A percentile compares a stretch with the other conserved stretches of the same genome.
Evolutionary conservation across 2,797 vertebrate genomes (phyloP).

Genomic region (Bradypodion pumilum): DNA sequence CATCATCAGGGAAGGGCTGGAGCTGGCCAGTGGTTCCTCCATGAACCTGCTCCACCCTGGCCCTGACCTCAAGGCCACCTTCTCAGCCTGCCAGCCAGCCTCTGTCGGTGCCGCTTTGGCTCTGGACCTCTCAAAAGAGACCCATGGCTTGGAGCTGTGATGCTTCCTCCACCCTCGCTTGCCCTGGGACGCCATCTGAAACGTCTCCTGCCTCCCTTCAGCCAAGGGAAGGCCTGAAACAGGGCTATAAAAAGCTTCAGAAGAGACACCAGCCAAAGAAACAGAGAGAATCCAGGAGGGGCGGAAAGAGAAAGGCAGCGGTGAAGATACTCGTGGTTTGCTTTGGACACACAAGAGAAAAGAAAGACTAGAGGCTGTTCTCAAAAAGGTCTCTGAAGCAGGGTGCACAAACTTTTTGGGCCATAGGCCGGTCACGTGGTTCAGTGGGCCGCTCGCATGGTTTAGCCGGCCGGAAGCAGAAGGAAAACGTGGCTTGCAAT

Average conservation of each 20-base stretch:
- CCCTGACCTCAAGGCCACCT: constrained; percentile 61
- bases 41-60: constrained; percentile 73
- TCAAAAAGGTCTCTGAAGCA: constrained; percentile 41
- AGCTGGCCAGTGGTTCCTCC: constrained; percentile 56
- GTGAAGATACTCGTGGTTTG: constrained; percentile 41
- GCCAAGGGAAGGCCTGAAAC: neutral
- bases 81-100: constrained; percentile 60
- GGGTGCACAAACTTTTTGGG: no score
- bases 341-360: neutral
- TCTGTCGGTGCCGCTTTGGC: constrained; percentile 29
- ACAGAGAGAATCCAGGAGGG: neutral
- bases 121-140: neutral
- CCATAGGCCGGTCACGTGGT: no score
- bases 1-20: constrained; percentile 64
- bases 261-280: constrained; percentile 32
- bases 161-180: neutral
- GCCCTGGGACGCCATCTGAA: constrained; percentile 2
- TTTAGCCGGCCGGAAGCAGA: no score
- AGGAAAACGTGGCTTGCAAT: no score
- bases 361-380: constrained; percentile 12
- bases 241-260: constrained; percentile 24
- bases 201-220: constrained; percentile 19
- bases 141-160: constrained; percentile 36
- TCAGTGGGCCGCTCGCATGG: no score
- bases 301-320: neutral